Conservation (phyloP, 2,888 invertebrate species). For the Drosophila tripunctata region DNA sequence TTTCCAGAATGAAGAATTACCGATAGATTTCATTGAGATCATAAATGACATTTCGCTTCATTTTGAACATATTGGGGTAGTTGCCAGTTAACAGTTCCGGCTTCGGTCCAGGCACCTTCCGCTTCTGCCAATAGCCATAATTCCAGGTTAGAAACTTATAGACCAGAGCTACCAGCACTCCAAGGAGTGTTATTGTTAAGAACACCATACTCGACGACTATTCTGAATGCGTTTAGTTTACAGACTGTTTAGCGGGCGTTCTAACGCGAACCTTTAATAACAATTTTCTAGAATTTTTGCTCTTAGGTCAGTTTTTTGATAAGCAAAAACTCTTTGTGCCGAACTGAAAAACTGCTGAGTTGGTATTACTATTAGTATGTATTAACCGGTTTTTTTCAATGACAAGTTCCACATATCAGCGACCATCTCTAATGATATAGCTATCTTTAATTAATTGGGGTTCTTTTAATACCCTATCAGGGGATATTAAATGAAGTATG, state of each 20-base stretch:
- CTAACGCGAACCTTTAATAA: not conserved
- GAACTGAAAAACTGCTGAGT: not conserved
- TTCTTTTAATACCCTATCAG: no score
- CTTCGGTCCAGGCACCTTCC: slow-evolving; percentile 5
- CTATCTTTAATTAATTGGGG: no score
- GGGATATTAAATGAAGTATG: no score
- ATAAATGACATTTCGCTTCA: slow-evolving; percentile 1
- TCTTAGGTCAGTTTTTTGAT: slow-evolving; percentile 13
- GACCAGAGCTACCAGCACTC: slow-evolving; percentile 31
- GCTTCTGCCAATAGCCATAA: slow-evolving; percentile 82
- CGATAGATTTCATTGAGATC: slow-evolving; percentile 8
- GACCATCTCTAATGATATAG: no score
- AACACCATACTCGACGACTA: not conserved
- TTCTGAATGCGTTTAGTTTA: not conserved
- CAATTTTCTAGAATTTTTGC: slow-evolving; percentile 1
- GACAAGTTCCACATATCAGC: not conserved
- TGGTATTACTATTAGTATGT: not conserved
- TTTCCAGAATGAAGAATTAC: not conserved
- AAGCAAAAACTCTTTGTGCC: not conserved
- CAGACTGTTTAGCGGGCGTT: not conserved
- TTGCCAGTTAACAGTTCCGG: slow-evolving; percentile 2
- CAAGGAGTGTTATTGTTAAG: not conserved
- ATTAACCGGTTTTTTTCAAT: not conserved
- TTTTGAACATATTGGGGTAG: slow-evolving; percentile 7
- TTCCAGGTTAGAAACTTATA: slow-evolving; percentile 74